These are phyloP conservation scores for Donacobius atricapilla DNA, from an alignment of 2,113 vertebrate genomes.

Conservation along the genomic window DNA sequence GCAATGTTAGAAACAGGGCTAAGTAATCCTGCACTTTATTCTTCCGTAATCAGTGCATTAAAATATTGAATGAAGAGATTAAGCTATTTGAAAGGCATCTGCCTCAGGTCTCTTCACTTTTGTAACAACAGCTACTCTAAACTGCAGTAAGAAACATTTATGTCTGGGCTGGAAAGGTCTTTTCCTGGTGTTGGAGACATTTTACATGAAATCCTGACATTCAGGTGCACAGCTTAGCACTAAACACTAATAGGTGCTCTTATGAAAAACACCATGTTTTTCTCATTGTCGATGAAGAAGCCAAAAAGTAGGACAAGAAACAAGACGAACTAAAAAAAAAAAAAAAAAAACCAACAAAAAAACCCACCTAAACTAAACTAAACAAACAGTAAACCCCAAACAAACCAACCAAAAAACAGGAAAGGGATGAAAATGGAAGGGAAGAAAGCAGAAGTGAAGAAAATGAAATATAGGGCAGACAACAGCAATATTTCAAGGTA, in stretches of 20 bases:
- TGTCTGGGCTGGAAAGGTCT: not conserved
- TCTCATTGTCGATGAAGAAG: not conserved
- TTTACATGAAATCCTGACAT: not conserved
- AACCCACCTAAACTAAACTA: not conserved
- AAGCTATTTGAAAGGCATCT: not conserved
- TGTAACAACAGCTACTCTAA: not conserved
- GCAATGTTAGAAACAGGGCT: not conserved
- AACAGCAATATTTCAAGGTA: not conserved
- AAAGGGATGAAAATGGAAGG: not conserved
- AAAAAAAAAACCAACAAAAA: too few relatives aligned
- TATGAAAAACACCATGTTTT: not conserved
- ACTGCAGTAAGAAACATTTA: not conserved
- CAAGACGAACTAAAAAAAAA: not conserved
- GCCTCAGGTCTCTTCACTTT: not conserved
- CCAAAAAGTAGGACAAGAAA: not conserved
- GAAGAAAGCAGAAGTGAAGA: not conserved
- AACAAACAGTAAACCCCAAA: not conserved
- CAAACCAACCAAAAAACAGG: too few relatives aligned
- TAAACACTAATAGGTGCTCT: not conserved
- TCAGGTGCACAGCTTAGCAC: not conserved
- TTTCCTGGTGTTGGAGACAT: not conserved
- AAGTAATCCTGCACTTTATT: not conserved
- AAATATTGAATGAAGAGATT: not conserved
- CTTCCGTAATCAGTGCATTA: not conserved
- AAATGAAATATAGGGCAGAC: not conserved